Percentiles rank a stretch among this genome's conserved stretches.
phyloP scores from a whole-genome alignment of 2,113 vertebrate genomes.

The Andinoacara biseriatus region DNA sequence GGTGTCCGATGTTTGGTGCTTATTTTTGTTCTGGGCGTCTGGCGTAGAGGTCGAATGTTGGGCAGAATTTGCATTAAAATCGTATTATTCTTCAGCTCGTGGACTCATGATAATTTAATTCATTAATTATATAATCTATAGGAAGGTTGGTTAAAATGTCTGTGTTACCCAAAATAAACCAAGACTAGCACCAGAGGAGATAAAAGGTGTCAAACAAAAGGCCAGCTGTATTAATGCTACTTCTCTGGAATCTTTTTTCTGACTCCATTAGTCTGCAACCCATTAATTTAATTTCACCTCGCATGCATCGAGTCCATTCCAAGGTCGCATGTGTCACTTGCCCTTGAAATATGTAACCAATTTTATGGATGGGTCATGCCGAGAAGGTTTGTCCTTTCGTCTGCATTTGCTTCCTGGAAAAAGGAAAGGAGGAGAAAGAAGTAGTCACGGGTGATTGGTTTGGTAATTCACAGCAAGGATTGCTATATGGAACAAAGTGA shows the following conservation, averaged over 20 bases:
- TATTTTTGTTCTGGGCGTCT: background rate
- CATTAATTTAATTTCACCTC: constrained; percentile 60
- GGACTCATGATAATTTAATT: background rate
- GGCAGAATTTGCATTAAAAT: background rate
- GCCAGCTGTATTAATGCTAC: constrained; percentile 53
- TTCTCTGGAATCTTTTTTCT: constrained; percentile 47
- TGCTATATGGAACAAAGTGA: constrained; percentile 54
- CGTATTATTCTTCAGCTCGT: background rate
- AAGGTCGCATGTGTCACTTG: constrained; percentile 57
- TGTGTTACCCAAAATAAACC: constrained; percentile 13
- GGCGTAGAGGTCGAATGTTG: background rate
- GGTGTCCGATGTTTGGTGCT: background rate
- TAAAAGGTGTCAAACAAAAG: constrained; percentile 69
- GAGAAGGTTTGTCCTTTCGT: constrained; percentile 12
- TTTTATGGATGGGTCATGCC: constrained; percentile 21
- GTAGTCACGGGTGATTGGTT: constrained; percentile 53
- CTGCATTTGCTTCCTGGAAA: constrained; percentile 5
- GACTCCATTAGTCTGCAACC: constrained; percentile 57
- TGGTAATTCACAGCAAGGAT: constrained; percentile 55
- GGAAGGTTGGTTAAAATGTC: background rate
- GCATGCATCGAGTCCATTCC: constrained; percentile 17
- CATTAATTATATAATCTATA: constrained; percentile 7
- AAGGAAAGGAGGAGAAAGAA: constrained; percentile 9
- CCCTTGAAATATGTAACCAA: constrained; percentile 48
- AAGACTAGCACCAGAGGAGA: constrained; percentile 17